Evolutionary conservation across 1,140 invertebrate genomes (phyloP), one percentile per base, ranked within the genome.

Genomic region (Lithobius niger): DNA sequence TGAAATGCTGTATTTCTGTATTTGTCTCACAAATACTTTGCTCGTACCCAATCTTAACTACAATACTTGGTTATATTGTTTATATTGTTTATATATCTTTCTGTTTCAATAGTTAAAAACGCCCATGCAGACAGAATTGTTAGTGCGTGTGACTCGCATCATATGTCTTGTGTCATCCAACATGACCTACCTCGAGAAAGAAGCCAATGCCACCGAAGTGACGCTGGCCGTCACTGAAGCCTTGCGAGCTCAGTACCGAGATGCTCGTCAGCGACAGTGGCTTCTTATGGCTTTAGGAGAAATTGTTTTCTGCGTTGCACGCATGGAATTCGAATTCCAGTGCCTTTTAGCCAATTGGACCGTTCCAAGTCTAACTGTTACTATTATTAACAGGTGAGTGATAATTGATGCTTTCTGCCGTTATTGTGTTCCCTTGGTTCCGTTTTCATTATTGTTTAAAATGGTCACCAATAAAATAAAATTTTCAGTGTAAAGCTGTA

Each of bases 131-230:
- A 4, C 6, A 6, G 48, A 50, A n/a, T 16, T 50, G 13, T 13
- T 27, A 27, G 6, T 50, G 13, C 48, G 48, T 10, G 13, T 27
- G 6, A 3, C 4, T 26, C 48, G 27, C 6, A 26, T 50, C 3
- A 26, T 50, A 4, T 24, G 24, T 26, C 24, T 50, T 3, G 22
- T 50, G 4, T 16, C 48, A 25, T 4, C 4, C 4, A 50, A 50
- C 19, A 50, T 50, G 48, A 50, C 48, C 22, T 50, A 50, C 19
- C 19, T 50, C 3, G 48, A 50, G 25, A 50, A 50, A 26, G 48
- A 50, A 13, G 48, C 48, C 16, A 50, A 50, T 50, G 10, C 27
- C 13, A 26, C 48, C 10, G 27, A 25, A 19, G 13, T 27, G 3
- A 21, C 27, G 3, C 22, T 50, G 6, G 10, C 21, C 6, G 48